Conservation (phyloP, 2,888 invertebrate genomes). For the Lydus trimaculatus region DNA sequence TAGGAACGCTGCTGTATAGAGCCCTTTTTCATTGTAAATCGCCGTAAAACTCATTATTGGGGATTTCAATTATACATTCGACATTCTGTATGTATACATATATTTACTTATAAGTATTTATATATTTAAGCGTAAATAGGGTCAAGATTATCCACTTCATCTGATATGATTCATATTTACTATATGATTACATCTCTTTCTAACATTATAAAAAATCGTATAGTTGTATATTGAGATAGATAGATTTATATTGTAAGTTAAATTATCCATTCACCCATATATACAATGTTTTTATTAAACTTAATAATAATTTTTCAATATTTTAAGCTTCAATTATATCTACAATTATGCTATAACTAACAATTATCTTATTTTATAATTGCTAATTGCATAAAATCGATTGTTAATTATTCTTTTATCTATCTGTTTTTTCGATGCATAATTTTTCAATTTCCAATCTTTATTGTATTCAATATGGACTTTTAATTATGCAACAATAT, state of each 20-base stretch:
- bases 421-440: neutral
- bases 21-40: no score
- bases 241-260: neutral
- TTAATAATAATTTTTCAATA: neutral
- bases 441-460: neutral
- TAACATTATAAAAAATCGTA: neutral
- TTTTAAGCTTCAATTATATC: neutral
- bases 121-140: conserved; percentile 35
- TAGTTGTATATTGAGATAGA: neutral
- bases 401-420: neutral
- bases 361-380: neutral
- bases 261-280: neutral
- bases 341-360: neutral
- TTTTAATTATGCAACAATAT: neutral
- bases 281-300: neutral
- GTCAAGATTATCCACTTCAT: conserved; percentile 47
- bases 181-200: conserved; percentile 23
- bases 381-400: neutral
- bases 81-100: neutral
- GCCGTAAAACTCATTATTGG: neutral
- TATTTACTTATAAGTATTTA: neutral
- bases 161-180: conserved; percentile 28
- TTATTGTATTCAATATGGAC: no score
- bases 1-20: no score
- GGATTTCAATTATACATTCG: neutral